Percentiles rank a stretch among this genome's conserved stretches.
Conservation (phyloP, 2,888 invertebrate genomes). For the Heliconius ethilla region DNA sequence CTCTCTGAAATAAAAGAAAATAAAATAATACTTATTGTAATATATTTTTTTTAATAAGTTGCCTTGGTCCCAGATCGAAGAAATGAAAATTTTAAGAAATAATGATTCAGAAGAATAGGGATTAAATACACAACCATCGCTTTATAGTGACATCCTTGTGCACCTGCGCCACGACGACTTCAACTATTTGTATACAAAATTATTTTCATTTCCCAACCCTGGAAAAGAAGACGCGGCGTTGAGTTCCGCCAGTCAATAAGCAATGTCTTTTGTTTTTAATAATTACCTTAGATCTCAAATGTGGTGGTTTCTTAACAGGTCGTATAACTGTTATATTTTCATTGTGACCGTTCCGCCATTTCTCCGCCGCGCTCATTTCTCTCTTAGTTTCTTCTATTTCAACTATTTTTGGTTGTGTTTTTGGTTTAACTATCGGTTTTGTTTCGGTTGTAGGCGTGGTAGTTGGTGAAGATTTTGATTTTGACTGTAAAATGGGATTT, state of each 20-base stretch:
- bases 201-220: too few relatives aligned
- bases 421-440: conserved; percentile 45
- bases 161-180: too few relatives aligned
- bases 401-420: conserved; percentile 57
- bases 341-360: conserved; percentile 70
- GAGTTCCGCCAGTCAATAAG: neutral
- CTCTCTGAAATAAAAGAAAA: conserved; percentile 70
- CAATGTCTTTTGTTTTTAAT: too few relatives aligned
- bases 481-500: conserved; percentile 39
- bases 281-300: conserved; percentile 84
- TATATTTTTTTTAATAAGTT: too few relatives aligned
- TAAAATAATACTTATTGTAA: too few relatives aligned
- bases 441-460: conserved; percentile 59
- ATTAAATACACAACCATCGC: too few relatives aligned
- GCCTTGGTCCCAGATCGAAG: too few relatives aligned
- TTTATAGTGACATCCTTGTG: too few relatives aligned
- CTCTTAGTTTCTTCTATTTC: conserved; percentile 50
- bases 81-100: too few relatives aligned
- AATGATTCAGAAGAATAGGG: too few relatives aligned
- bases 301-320: conserved; percentile 84
- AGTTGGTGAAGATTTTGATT: conserved; percentile 72
- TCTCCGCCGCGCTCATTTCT: conserved; percentile 49
- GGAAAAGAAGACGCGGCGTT: neutral
- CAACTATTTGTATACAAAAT: neutral
- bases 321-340: conserved; percentile 69